Conservation (phyloP, 2,888 invertebrate genomes). For the Tenthredo distinguenda region DNA sequence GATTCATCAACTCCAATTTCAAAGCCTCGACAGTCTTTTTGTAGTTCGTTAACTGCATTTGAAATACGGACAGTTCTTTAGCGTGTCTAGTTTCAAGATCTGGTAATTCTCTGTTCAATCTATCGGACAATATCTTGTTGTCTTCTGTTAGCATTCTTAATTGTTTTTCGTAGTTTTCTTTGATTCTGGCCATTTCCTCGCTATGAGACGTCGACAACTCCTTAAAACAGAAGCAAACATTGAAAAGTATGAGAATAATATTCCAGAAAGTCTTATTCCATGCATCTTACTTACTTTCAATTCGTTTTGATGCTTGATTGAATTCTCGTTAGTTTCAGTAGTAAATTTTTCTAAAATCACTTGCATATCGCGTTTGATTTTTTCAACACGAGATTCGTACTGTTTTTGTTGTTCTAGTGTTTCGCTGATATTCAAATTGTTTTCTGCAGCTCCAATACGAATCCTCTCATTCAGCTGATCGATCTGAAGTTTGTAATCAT, state of each 20-base stretch:
- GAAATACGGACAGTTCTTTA: slow-evolving; percentile 73
- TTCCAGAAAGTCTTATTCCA: slow-evolving; percentile 28
- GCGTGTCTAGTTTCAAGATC: slow-evolving; percentile 71
- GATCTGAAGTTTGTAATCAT: slow-evolving; percentile 69
- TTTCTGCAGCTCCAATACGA: slow-evolving; percentile 63
- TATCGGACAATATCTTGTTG: slow-evolving; percentile 64
- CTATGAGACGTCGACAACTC: slow-evolving; percentile 66
- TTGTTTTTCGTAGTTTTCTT: slow-evolving; percentile 68
- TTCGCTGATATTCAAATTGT: slow-evolving; percentile 64
- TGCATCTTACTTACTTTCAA: slow-evolving; percentile 61
- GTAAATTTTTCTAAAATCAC: slow-evolving; percentile 70
- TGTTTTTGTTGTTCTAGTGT: slow-evolving; percentile 69
- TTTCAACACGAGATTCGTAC: slow-evolving; percentile 71
- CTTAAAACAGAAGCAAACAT: slow-evolving; percentile 55
- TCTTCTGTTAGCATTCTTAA: slow-evolving; percentile 66
- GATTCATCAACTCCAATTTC: slow-evolving; percentile 70
- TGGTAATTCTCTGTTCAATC: slow-evolving; percentile 68
- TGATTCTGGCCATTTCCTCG: slow-evolving; percentile 64
- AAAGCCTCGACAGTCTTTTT: slow-evolving; percentile 72
- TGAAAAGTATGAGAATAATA: background rate
- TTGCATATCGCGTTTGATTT: slow-evolving; percentile 73
- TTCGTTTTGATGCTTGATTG: slow-evolving; percentile 67
- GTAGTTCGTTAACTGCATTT: slow-evolving; percentile 69
- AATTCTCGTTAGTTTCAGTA: slow-evolving; percentile 66
- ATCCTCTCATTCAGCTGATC: slow-evolving; percentile 70